phyloP scores from a whole-genome alignment of 2,113 vertebrate species.

The Psittacula cyanocephala region DNA sequence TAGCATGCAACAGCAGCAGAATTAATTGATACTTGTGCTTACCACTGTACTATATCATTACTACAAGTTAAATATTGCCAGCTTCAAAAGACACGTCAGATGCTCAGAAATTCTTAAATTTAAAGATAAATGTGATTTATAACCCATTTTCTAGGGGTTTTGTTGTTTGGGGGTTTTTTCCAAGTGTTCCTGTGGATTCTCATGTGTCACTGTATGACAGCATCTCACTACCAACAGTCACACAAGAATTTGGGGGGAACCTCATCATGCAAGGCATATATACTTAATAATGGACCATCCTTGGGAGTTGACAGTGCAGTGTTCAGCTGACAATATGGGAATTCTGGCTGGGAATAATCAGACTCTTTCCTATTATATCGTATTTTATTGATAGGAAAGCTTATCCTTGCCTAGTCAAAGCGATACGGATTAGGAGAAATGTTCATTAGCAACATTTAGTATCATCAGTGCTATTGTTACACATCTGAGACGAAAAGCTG shows the following conservation, averaged over 20 bases:
- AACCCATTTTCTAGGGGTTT: neutral
- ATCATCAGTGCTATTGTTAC: neutral
- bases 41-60: neutral
- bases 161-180: neutral
- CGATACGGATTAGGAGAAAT: neutral
- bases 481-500: neutral
- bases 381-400: neutral
- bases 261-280: neutral
- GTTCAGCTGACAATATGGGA: neutral
- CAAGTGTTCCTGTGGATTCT: neutral
- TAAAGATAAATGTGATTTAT: neutral
- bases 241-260: neutral
- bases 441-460: neutral
- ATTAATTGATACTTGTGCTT: neutral
- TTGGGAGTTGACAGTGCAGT: neutral
- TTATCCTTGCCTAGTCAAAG: neutral
- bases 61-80: neutral
- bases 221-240: neutral
- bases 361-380: neutral
- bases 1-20: neutral
- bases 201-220: neutral
- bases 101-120: neutral
- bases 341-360: neutral
- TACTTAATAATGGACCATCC: neutral
- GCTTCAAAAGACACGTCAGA: neutral